Evolutionary conservation across 2,888 invertebrate species (phyloP), one percentile per base, ranked within the genome.

Genomic region (Exocentrus adspersus): DNA sequence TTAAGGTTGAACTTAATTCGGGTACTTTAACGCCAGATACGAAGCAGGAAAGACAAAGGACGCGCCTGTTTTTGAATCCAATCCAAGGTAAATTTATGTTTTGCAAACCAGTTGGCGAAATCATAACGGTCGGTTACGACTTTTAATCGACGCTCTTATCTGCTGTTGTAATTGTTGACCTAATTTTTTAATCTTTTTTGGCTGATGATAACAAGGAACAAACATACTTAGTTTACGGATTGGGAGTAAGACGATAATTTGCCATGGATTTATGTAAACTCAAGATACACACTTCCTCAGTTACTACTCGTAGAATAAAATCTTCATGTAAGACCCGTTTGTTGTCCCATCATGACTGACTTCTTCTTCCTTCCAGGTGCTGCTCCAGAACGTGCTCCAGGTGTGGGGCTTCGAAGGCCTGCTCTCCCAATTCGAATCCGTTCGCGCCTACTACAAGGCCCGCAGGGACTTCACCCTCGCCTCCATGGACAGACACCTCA

Each of bases 391-490:
- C 67, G 80, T 89, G 9, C 72, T 90, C 12, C 82, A 84, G 62
- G 73, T 79, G 14, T 90, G 89, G 90, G 88, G 88, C 48, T 85
- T 86, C 65, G 81, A 85, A 0, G 87, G 88, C 1, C 82, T 92
- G 14, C 83, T 87, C 30, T 76, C 84, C 0, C 92, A 92, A 77
- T 85, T 90, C 57, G 77, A 75, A 0, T 79, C 81, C 2, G 87
- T 91, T 12, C 84, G 88, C 19, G 78, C 82, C 1, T 89, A 91
- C 74, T 93, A 93, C 82, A 84, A 81, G 64, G 78, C 79, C 2
- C 87, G 91, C 7, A 84, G 91, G 2, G 89, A 90, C 75, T 79
- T 86, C 32, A 88, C 92, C 69, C 77, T 89, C 1, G 77, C 80
- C 0, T 85, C 89, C 0, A 87, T 90, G 68, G 83, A 86, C 2